Evolutionary conservation across 2,888 invertebrate species (phyloP).

Genomic region (Ectropis crepuscularia): DNA sequence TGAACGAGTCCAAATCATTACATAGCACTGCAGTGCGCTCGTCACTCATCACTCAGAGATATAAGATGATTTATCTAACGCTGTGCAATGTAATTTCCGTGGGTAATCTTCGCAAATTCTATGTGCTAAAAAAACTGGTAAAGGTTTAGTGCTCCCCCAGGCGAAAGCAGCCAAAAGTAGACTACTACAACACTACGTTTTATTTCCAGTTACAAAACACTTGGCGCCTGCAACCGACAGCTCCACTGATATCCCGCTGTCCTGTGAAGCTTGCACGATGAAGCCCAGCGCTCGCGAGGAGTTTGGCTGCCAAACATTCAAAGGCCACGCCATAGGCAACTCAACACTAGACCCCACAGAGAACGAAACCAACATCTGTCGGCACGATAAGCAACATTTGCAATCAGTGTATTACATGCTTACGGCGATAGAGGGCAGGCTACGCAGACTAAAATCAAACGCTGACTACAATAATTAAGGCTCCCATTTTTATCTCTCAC

Average conservation of each 20-base stretch:
- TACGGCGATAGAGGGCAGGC: constrained; percentile 70
- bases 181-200: background rate
- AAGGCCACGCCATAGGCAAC: constrained; percentile 17
- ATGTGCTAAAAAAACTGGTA: too few relatives aligned
- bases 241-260: background rate
- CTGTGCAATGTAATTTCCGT: too few relatives aligned
- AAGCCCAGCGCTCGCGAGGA: constrained; percentile 63
- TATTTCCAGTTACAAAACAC: constrained; percentile 58
- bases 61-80: too few relatives aligned
- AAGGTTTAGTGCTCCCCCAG: too few relatives aligned
- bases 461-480: constrained; percentile 28
- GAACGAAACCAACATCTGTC: constrained; percentile 62
- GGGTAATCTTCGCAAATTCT: too few relatives aligned
- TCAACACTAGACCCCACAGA: constrained; percentile 50
- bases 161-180: background rate
- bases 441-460: constrained; percentile 63
- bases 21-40: too few relatives aligned
- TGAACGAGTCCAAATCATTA: too few relatives aligned
- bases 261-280: constrained; percentile 62
- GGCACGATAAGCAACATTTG: constrained; percentile 60
- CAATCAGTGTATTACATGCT: constrained; percentile 65
- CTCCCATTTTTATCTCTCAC: constrained; percentile 1
- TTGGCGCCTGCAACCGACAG: constrained; percentile 48
- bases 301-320: constrained; percentile 57
- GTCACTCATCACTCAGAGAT: too few relatives aligned